Evolutionary conservation across 2,888 invertebrate genomes (phyloP).

Genomic region (Rhagium mordax): DNA sequence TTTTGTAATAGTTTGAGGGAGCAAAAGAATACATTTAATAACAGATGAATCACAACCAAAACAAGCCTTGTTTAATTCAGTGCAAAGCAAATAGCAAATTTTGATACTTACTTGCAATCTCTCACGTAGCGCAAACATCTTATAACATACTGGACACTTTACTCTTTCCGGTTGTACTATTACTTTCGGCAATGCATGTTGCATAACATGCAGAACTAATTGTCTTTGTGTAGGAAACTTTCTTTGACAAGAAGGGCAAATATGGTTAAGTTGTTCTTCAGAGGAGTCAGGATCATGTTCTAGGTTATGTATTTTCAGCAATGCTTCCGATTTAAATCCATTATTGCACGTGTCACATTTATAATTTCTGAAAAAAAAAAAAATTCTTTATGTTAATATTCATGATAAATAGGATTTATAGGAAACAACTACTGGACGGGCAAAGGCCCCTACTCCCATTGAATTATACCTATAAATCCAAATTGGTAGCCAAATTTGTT

Average conservation of each 20-base stretch:
- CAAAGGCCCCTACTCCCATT: too few relatives aligned
- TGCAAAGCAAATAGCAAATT: too few relatives aligned
- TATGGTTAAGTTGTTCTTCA: slow-evolving; percentile 58
- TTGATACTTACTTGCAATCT: slow-evolving; percentile 72
- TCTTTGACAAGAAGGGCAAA: slow-evolving; percentile 62
- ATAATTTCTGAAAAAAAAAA: slow-evolving; percentile 51
- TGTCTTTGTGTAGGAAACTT: slow-evolving; percentile 62
- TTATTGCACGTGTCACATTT: slow-evolving; percentile 58
- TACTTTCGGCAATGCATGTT: slow-evolving; percentile 54
- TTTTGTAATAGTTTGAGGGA: too few relatives aligned
- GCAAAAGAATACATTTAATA: too few relatives aligned
- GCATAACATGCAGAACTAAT: slow-evolving; percentile 60
- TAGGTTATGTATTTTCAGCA: slow-evolving; percentile 62
- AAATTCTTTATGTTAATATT: too few relatives aligned
- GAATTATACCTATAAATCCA: too few relatives aligned
- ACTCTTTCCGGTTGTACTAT: slow-evolving; percentile 62
- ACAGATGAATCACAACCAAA: too few relatives aligned
- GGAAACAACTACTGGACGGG: too few relatives aligned
- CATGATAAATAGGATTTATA: too few relatives aligned
- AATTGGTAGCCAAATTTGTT: too few relatives aligned
- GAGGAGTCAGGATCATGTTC: slow-evolving; percentile 60
- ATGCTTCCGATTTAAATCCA: slow-evolving; percentile 57
- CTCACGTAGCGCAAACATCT: slow-evolving; percentile 76
- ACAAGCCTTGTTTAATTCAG: too few relatives aligned
- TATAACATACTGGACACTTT: slow-evolving; percentile 79